Evolutionary conservation across 1,140 invertebrate species (phyloP).

Genomic region (Paraescarpia echinospica): DNA sequence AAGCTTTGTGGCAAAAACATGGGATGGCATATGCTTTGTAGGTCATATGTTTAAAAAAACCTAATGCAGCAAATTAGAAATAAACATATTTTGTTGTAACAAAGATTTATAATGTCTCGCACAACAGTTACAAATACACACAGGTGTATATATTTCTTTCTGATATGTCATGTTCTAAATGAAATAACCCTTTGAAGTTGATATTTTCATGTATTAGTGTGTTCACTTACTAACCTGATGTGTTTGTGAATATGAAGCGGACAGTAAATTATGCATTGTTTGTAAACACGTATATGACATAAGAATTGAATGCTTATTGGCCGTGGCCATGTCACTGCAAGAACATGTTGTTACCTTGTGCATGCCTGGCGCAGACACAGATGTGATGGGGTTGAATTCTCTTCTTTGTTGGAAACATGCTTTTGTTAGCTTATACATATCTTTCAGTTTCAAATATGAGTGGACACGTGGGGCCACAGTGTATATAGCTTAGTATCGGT

Average conservation of each 20-base stretch:
- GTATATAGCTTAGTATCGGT: background rate
- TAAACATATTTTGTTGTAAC: background rate
- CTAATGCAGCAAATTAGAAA: background rate
- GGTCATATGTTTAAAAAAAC: background rate
- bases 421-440: background rate
- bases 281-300: background rate
- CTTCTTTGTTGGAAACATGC: background rate
- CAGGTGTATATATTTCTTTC: background rate
- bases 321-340: background rate
- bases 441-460: background rate
- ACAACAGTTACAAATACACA: background rate
- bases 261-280: background rate
- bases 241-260: background rate
- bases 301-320: background rate
- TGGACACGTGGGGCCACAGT: background rate
- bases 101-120: background rate
- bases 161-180: background rate
- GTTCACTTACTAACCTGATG: background rate
- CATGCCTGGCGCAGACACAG: background rate
- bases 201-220: background rate
- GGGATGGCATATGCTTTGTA: background rate
- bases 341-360: constrained; percentile 1
- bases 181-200: background rate
- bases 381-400: background rate
- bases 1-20: background rate